Base-by-base conservation (phyloP, 1,140 invertebrate species). In the Hestina assimilis region DNA sequence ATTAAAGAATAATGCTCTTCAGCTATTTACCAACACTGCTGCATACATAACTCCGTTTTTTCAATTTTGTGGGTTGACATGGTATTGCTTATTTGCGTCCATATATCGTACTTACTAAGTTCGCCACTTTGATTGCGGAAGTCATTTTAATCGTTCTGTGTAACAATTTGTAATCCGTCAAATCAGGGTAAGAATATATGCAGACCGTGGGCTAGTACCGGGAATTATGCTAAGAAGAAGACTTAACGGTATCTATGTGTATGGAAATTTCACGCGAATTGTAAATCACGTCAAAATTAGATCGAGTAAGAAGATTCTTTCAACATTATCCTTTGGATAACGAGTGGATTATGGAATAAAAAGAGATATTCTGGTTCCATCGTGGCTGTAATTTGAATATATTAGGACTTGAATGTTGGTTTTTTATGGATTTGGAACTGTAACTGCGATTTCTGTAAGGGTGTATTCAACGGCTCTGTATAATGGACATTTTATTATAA, bases 201-300 rank as follows among this genome's bases (percentile, higher is more conserved):
- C 29, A 33, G 17, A 48, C 17, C n/a, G 21, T 28, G 12, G 33
- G 17, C 8, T 21, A 48, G 19, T 35, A n/a, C 29, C 45, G 24
- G 12, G 17, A n/a, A n/a, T n/a, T n/a, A n/a, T n/a, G n/a, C n/a
- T n/a, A n/a, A n/a, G n/a, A n/a, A n/a, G 4, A 17, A 23, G 19
- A 42, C n/a, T 50, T 35, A 42, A 48, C 45, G 35, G 48, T 62
- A 62, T 66, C 55, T 59, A 55, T 47, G n/a, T n/a, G n/a, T n/a
- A 66, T 66, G 59, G 55, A 58, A 62, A 66, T 62, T 62, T 51
- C 40, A 31, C 12, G 46, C 45, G 52, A 38, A 62, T 50, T 56
- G 29, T 62, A 41, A 47, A 40, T 54, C 50, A 31, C 31, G 50
- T 53, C 50, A 53, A 35, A n/a, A 35, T 35, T 35, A 17, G 12